Conservation (phyloP, 2,113 vertebrate species). For the Athene noctua region DNA sequence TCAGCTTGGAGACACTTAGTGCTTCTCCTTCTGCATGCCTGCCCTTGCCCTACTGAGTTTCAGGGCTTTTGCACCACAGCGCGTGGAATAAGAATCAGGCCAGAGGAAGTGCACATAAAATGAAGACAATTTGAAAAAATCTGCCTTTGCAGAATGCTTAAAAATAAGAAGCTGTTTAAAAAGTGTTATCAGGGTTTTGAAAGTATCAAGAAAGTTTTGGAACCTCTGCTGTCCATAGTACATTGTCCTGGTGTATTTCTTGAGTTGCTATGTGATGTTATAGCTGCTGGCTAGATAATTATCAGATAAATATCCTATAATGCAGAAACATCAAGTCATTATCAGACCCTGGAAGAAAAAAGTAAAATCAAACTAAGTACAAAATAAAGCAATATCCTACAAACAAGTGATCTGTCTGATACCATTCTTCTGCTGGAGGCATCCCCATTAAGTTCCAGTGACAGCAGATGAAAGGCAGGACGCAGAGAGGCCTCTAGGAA, state of each 20-base stretch:
- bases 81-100: background rate
- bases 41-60: background rate
- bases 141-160: background rate
- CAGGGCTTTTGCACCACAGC: background rate
- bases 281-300: background rate
- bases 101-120: background rate
- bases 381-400: background rate
- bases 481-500: background rate
- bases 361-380: background rate
- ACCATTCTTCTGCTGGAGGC: background rate
- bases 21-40: background rate
- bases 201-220: background rate
- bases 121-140: background rate
- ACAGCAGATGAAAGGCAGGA: conserved; percentile 42
- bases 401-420: background rate
- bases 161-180: background rate
- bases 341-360: background rate
- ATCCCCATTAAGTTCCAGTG: background rate
- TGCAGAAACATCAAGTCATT: background rate
- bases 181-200: background rate
- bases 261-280: background rate
- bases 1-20: background rate
- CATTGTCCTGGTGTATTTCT: background rate
- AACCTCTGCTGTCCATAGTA: background rate
- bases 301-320: background rate